Evolutionary conservation across 2,113 vertebrate genomes (phyloP).

Genomic region (Piprites chloris): DNA sequence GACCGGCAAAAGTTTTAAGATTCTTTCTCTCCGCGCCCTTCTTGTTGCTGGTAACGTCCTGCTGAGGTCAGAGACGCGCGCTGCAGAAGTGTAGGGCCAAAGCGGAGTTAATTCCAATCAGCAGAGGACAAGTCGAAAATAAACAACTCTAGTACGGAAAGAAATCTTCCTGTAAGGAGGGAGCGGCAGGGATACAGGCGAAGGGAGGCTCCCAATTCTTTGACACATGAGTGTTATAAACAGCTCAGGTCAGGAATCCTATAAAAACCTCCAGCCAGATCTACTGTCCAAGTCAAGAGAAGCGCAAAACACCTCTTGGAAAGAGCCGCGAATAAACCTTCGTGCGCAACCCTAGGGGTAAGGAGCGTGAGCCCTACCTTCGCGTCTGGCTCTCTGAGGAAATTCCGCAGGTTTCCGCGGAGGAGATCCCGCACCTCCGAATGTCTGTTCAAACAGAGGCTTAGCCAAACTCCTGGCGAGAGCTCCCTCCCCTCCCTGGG

Average conservation of each 20-base stretch:
- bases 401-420: conserved; percentile 6
- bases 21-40: neutral
- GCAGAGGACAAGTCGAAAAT: conserved; percentile 3
- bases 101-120: neutral
- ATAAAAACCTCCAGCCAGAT: neutral
- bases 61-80: neutral
- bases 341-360: neutral
- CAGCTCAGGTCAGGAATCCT: neutral
- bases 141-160: neutral
- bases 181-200: neutral
- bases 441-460: neutral
- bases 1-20: neutral
- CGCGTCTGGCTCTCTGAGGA: conserved; percentile 6
- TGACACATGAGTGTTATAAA: conserved; percentile 21
- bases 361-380: conserved; percentile 49
- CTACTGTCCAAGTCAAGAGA: neutral
- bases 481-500: conserved; percentile 54
- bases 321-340: neutral
- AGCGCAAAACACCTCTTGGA: neutral
- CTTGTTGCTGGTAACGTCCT: neutral
- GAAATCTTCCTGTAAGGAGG: neutral
- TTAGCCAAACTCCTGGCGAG: conserved; percentile 21
- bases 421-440: conserved; percentile 28
- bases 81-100: neutral
- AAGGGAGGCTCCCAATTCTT: neutral